Base-by-base conservation (phyloP, 2,888 invertebrate genomes). In the Dolichomitus sp. region DNA sequence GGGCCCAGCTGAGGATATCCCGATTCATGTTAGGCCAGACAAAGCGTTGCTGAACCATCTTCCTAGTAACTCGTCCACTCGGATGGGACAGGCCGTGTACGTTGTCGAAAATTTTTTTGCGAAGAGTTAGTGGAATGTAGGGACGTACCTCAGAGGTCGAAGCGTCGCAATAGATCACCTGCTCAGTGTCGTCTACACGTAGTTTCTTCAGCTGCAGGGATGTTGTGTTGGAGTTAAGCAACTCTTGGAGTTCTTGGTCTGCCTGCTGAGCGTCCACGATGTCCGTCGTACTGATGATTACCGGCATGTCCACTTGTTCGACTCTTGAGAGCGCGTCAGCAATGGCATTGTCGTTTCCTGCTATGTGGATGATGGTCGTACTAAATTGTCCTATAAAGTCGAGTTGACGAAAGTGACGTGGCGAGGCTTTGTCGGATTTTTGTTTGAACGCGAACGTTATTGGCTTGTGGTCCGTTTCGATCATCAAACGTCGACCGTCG, bases 21-120 rank as follows among this genome's bases (percentile, higher is more conserved):
- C 86, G 86, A 5, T 84, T 83, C 77, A 91, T 88, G 1, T 23
- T 50, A 0, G 89, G 89, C 89, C 90, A 91, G 3, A 88, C 81
- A 48, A 84, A 90, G 52, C 84, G 84, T 40, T 83, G 66, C n/a
- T 77, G 30, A 17, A 91, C 85, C n/a, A 88, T 48, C 42, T 81
- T 84, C 17, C 40, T 61, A 5, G 88, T 87, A 1, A 59, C 40
- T 57, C 82, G 52, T 4, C 84, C 83, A 7, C 87, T 83, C 0
- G 88, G 86, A 59, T 88, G 87, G 7, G 85, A 69, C 0, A 88
- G 33, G 0, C 61, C 63, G 17, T 87, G 85, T 9, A 81, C 52
- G 1, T 68, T 23, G 19, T 86, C 70, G 40, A 86, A 86, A 5
- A 85, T 63, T n/a, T 63, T 48, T 76, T 65, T 69, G 6, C 88